Percentiles rank a stretch among this genome's conserved stretches.
phyloP scores from a whole-genome alignment of 2,888 invertebrate species.

The Habroteleia sp. region DNA sequence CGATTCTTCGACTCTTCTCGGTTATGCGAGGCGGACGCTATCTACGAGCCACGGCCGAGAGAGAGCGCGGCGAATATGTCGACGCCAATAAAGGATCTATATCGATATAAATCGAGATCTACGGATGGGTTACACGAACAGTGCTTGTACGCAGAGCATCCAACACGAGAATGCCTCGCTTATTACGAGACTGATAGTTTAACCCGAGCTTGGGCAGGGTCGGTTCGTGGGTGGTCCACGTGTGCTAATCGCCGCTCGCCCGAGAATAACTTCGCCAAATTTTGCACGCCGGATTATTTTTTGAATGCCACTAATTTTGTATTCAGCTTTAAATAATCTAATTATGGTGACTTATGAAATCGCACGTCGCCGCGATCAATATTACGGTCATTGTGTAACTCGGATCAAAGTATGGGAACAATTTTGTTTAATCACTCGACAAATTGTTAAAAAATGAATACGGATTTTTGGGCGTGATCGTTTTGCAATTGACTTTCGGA shows the following conservation, averaged over 20 bases:
- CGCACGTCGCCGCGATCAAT: neutral
- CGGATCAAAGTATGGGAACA: neutral
- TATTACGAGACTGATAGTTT: conserved; percentile 75
- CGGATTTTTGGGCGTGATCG: too few relatives aligned
- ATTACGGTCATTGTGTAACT: neutral
- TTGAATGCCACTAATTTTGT: conserved; percentile 25
- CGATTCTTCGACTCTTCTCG: conserved; percentile 34
- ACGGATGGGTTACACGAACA: conserved; percentile 79
- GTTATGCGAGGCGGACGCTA: conserved; percentile 25
- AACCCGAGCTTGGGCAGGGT: conserved; percentile 73
- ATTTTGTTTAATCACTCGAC: conserved; percentile 22
- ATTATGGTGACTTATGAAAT: conserved; percentile 4
- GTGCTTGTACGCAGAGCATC: conserved; percentile 77
- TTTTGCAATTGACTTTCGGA: too few relatives aligned
- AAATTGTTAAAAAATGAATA: conserved; percentile 19
- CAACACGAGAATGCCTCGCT: conserved; percentile 77
- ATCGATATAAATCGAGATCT: conserved; percentile 80
- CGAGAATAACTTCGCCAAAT: conserved; percentile 30
- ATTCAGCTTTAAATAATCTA: conserved; percentile 31
- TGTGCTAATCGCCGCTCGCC: conserved; percentile 39
- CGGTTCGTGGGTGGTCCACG: conserved; percentile 79
- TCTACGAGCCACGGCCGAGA: conserved; percentile 28
- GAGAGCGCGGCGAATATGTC: conserved; percentile 71
- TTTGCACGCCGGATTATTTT: conserved; percentile 27
- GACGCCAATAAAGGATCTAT: conserved; percentile 79